phyloP scores from a whole-genome alignment of 1,140 invertebrate genomes.

The Bradysia coprophila region DNA sequence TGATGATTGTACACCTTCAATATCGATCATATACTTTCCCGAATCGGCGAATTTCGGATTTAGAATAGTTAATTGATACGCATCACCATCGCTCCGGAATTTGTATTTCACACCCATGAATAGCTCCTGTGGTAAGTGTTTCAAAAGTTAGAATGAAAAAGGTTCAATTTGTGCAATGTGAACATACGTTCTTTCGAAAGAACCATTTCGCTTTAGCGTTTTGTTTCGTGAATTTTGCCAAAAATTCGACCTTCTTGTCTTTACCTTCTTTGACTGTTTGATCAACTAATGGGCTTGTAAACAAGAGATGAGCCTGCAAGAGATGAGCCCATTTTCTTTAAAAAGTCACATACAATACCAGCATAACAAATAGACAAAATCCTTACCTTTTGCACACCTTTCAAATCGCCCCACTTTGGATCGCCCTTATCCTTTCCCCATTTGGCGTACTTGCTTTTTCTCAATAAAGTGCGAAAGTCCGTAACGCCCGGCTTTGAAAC shows the following conservation, averaged over 20 bases:
- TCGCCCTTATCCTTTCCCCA: slow-evolving; percentile 80
- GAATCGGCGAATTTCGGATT: slow-evolving; percentile 89
- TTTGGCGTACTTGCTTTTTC: slow-evolving; percentile 90
- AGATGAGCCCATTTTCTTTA: slow-evolving; percentile 4
- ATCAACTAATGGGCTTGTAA: slow-evolving; percentile 87
- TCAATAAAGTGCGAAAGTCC: slow-evolving; percentile 96
- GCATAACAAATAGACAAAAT: slow-evolving; percentile 2
- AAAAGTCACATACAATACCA: slow-evolving; percentile 1
- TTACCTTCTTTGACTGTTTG: slow-evolving; percentile 91
- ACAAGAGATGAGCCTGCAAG: slow-evolving; percentile 79
- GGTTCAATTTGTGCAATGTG: background rate
- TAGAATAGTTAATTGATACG: slow-evolving; percentile 77
- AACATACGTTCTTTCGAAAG: slow-evolving; percentile 78
- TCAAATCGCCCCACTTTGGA: slow-evolving; percentile 80
- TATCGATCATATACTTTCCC: slow-evolving; percentile 93
- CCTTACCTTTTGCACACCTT: slow-evolving; percentile 79
- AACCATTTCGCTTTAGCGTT: slow-evolving; percentile 86
- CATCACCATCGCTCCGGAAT: slow-evolving; percentile 78
- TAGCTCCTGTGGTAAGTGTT: slow-evolving; percentile 44
- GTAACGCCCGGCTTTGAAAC: slow-evolving; percentile 92
- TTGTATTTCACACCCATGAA: slow-evolving; percentile 86
- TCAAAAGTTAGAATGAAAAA: background rate
- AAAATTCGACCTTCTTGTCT: slow-evolving; percentile 84
- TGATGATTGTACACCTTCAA: slow-evolving; percentile 69
- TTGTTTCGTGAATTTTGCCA: slow-evolving; percentile 76